Evolutionary conservation across 2,888 invertebrate species (phyloP), one percentile per base, ranked within the genome.

Genomic region (Polydrusus pterygomalis): DNA sequence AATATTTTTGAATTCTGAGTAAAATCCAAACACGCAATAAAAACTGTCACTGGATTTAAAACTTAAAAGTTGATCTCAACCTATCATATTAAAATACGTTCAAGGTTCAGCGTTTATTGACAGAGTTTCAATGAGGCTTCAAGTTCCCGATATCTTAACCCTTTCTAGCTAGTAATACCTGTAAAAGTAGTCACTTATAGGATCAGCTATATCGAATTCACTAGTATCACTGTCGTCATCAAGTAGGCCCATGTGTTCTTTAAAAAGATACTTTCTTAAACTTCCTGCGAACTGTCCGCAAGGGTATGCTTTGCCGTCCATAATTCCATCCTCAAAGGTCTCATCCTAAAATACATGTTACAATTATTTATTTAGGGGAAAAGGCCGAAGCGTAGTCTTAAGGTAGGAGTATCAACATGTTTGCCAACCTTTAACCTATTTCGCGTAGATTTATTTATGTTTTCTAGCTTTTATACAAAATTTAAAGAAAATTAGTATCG

Each of bases 211-310:
- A 82, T 93, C 92, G 10, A 93, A 84, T 9, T 87, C 82, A 18
- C 83, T 83, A 51, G 81, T 82, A 71, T 87, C 84, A 68, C 87
- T 85, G 49, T 88, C 86, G 30, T 87, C 87, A 60, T 90, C 89
- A 13, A 91, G 85, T 5, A 93, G 87, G 2, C 98, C 98, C 63
- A 99, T 90, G 87, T 99, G 99, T 86, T 99, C 99, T 76, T 93
- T 91, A 88, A 99, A 98, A 63, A 99, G 89, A 56, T 94, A 92
- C 84, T 93, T 94, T 43, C 99, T 89, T 17, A 99, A 89, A 10
- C 94, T 92, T 0, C 96, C 95, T 0, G 96, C 97, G 84, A 96
- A 97, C 75, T 92, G 91, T 0, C 99, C 99, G 80, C 94, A 94
- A 11, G 94, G 93, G 87, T 93, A 96, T 2, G 93, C 89, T 77